These are phyloP conservation scores for Hylaea fasciaria DNA, from an alignment of 2,888 invertebrate species.

Conservation along the genomic window DNA sequence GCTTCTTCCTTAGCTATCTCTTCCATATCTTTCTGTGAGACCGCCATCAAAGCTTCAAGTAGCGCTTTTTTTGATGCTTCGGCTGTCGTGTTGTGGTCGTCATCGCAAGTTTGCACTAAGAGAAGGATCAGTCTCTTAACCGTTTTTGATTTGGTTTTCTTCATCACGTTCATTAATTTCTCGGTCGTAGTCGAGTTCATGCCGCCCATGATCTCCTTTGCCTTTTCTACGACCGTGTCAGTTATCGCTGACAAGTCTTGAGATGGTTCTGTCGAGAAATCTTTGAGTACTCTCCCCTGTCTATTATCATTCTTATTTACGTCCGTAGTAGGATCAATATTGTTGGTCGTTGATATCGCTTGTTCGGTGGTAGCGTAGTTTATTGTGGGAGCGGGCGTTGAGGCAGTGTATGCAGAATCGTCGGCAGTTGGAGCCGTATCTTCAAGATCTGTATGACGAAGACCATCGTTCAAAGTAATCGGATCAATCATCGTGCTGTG, in stretches of 20 bases:
- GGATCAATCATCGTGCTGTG: constrained; percentile 90
- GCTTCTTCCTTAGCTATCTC: constrained; percentile 76
- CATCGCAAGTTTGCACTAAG: constrained; percentile 91
- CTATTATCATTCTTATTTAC: constrained; percentile 60
- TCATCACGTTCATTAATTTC: constrained; percentile 92
- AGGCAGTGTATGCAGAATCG: constrained; percentile 45
- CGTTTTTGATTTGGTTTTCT: constrained; percentile 91
- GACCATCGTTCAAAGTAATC: constrained; percentile 88
- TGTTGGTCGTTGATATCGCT: constrained; percentile 63
- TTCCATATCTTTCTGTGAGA: constrained; percentile 84
- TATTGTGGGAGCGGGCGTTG: constrained; percentile 56
- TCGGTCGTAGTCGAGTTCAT: constrained; percentile 90
- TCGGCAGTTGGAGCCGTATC: constrained; percentile 42
- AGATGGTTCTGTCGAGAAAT: constrained; percentile 76
- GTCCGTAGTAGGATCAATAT: constrained; percentile 60
- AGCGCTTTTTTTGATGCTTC: constrained; percentile 89
- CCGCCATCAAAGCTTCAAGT: constrained; percentile 88
- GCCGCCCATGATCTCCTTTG: constrained; percentile 90
- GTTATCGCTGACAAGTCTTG: constrained; percentile 87
- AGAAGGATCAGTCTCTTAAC: constrained; percentile 90
- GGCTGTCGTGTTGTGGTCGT: constrained; percentile 88
- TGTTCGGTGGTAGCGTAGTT: constrained; percentile 66
- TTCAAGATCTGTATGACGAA: constrained; percentile 73
- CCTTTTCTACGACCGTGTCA: constrained; percentile 87
- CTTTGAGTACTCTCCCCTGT: constrained; percentile 68